Percentiles rank a stretch among this genome's conserved stretches.
Conservation (phyloP, 2,113 vertebrate species). For the Scopus umbretta region DNA sequence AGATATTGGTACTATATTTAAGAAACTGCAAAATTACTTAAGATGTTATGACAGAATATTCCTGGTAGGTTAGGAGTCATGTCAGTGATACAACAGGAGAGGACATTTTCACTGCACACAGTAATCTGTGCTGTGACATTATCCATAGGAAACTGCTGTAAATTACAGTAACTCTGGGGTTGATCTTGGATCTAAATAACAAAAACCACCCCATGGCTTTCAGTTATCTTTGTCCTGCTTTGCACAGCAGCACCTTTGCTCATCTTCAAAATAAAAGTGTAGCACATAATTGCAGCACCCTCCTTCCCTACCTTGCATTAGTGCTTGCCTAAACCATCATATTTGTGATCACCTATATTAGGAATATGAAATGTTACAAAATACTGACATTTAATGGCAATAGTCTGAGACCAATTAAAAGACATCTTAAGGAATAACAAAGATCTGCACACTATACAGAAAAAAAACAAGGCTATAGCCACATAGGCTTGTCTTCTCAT, state of each 20-base stretch:
- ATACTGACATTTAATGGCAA: not conserved
- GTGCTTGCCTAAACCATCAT: not conserved
- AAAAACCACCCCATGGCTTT: not conserved
- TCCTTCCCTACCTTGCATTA: not conserved
- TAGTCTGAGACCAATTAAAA: not conserved
- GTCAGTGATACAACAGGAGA: not conserved
- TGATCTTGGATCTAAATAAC: not conserved
- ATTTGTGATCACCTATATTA: not conserved
- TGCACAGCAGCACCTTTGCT: not conserved
- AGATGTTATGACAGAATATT: not conserved
- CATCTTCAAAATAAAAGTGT: not conserved
- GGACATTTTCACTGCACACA: not conserved
- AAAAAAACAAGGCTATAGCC: not conserved
- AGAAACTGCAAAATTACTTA: not conserved
- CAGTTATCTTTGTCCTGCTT: not conserved
- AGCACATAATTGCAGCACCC: not conserved
- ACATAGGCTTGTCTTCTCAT: not conserved
- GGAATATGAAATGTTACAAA: not conserved
- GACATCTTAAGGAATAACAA: not conserved
- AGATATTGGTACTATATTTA: not conserved
- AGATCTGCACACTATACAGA: not conserved
- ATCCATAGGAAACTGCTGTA: not conserved
- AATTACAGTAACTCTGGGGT: not conserved
- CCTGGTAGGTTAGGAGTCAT: not conserved
- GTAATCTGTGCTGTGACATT: not conserved